Percentiles rank a stretch among this genome's conserved stretches.
Evolutionary conservation across 2,113 vertebrate species (phyloP).

Genomic region (Addax nasomaculatus): DNA sequence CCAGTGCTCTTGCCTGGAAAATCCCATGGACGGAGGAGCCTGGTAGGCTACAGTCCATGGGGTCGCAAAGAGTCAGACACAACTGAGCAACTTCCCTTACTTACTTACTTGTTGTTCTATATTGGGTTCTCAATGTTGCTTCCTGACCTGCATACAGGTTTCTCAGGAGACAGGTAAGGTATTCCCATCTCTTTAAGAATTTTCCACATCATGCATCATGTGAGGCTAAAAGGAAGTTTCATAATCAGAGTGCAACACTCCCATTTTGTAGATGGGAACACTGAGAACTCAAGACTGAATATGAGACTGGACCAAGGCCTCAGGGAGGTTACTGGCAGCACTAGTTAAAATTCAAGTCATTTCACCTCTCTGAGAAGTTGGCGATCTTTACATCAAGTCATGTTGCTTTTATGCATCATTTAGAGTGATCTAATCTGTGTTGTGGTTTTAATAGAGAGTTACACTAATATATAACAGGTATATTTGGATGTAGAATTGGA

Average conservation of each 20-base stretch:
- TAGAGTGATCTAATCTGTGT: not conserved
- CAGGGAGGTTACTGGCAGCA: not conserved
- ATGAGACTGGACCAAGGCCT: not conserved
- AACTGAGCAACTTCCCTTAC: no score
- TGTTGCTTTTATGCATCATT: not conserved
- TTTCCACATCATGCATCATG: not conserved
- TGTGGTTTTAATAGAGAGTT: not conserved
- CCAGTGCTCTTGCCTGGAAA: no score
- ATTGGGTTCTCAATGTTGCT: not conserved
- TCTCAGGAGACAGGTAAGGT: not conserved
- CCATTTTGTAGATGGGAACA: not conserved
- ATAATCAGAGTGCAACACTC: not conserved
- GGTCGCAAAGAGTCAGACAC: no score
- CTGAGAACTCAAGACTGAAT: not conserved
- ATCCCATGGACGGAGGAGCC: no score
- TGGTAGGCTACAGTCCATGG: no score
- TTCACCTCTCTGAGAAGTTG: not conserved
- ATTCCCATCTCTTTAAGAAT: not conserved
- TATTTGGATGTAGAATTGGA: not conserved
- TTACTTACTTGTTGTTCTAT: not conserved
- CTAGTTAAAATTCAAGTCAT: not conserved
- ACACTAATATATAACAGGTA: not conserved
- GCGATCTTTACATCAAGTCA: not conserved
- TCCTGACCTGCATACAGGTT: not conserved
- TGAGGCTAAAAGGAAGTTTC: not conserved